Conservation (phyloP, 1,140 invertebrate genomes). For the Bicyclus anynana region DNA sequence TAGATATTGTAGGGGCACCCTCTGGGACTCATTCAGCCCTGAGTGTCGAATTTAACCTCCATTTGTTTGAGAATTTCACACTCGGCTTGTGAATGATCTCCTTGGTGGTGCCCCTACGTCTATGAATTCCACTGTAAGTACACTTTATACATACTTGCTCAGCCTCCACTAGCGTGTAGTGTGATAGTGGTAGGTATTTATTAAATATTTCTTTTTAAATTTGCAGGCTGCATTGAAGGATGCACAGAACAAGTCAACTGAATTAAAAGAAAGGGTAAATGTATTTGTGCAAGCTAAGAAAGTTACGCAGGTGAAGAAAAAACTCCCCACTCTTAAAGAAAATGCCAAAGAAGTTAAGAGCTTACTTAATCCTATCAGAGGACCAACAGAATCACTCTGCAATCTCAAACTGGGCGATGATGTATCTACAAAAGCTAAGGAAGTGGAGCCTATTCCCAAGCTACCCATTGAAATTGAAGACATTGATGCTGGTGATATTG, state of each 20-base stretch:
- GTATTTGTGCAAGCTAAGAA: slow-evolving; percentile 38
- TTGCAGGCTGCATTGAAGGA: slow-evolving; percentile 53
- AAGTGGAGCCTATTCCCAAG: slow-evolving; percentile 18
- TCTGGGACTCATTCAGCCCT: too few relatives aligned
- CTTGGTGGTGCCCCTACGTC: too few relatives aligned
- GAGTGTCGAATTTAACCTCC: too few relatives aligned
- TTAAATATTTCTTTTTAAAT: slow-evolving; percentile 17
- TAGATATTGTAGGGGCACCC: too few relatives aligned
- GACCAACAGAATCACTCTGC: slow-evolving; percentile 51
- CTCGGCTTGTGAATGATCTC: too few relatives aligned
- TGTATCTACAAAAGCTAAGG: neutral
- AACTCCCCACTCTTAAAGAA: slow-evolving; percentile 47
- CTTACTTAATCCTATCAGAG: slow-evolving; percentile 46
- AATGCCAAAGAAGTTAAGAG: slow-evolving; percentile 38
- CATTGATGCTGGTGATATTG: slow-evolving; percentile 83
- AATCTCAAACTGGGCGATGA: slow-evolving; percentile 45
- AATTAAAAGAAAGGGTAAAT: slow-evolving; percentile 36
- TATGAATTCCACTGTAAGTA: too few relatives aligned
- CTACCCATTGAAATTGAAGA: slow-evolving; percentile 78
- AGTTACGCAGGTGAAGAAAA: slow-evolving; percentile 45
- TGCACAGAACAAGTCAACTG: slow-evolving; percentile 36
- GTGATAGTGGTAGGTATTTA: too few relatives aligned
- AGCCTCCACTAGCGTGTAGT: too few relatives aligned
- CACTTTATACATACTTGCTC: too few relatives aligned
- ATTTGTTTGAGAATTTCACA: too few relatives aligned